phyloP scores from a whole-genome alignment of 2,797 vertebrate genomes.

The Yasuhikotakia modesta region DNA sequence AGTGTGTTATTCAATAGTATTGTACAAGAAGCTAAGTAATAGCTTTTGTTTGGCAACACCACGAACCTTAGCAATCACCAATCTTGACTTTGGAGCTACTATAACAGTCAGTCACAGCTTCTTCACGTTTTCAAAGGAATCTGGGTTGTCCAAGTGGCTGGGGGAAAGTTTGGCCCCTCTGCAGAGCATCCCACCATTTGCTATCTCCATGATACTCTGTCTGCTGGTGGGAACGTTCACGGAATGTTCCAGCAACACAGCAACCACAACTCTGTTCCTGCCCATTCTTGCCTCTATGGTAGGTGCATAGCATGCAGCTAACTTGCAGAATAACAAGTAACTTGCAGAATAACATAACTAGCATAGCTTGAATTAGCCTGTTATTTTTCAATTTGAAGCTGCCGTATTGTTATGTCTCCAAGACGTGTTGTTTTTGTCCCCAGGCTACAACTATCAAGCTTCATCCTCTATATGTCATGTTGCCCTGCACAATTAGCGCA shows the following conservation, averaged over 20 bases:
- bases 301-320: slow-evolving; percentile 48
- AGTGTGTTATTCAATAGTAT: too few relatives aligned
- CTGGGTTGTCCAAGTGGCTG: slow-evolving; percentile 85
- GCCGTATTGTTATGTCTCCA: too few relatives aligned
- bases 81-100: not conserved
- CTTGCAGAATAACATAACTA: too few relatives aligned
- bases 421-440: not conserved
- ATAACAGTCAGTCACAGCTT: not conserved
- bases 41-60: too few relatives aligned
- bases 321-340: too few relatives aligned
- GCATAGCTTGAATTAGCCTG: not conserved
- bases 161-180: slow-evolving; percentile 82
- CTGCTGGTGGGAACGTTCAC: slow-evolving; percentile 87
- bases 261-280: slow-evolving; percentile 88
- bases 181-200: slow-evolving; percentile 75
- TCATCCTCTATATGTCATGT: slow-evolving; percentile 89
- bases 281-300: slow-evolving; percentile 79
- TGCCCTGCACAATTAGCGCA: slow-evolving; percentile 86
- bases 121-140: slow-evolving; percentile 70
- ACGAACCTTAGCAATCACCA: too few relatives aligned
- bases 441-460: slow-evolving; percentile 83
- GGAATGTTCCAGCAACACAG: slow-evolving; percentile 91
- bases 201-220: slow-evolving; percentile 79
- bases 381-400: not conserved
- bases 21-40: too few relatives aligned